phyloP scores from a whole-genome alignment of 2,797 vertebrate species.

The Ataeniobius toweri region DNA sequence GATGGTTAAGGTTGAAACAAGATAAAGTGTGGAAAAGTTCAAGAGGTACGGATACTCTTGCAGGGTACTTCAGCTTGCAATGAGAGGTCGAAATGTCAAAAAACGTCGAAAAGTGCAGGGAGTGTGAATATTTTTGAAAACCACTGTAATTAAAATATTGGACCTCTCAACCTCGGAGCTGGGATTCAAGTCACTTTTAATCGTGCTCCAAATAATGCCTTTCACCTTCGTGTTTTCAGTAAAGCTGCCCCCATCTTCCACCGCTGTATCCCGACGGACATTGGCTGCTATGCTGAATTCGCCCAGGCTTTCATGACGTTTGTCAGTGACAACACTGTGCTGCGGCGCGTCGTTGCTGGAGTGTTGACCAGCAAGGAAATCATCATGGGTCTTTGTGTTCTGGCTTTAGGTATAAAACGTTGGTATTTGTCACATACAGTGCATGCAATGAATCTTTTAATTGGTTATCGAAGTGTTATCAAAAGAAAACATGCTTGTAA shows the following conservation, averaged over 20 bases:
- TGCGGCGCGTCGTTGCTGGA: constrained; percentile 92
- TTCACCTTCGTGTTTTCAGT: constrained; percentile 50
- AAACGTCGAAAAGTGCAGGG: not conserved
- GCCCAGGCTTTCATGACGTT: constrained; percentile 92
- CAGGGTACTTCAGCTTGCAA: not conserved
- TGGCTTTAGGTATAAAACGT: constrained; percentile 88
- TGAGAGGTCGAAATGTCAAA: not conserved
- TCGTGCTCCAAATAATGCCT: not conserved
- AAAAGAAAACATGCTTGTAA: not conserved
- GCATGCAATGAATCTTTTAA: not conserved
- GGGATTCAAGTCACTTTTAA: not conserved
- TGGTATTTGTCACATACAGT: not conserved
- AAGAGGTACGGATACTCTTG: not conserved
- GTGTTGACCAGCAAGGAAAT: constrained; percentile 99
- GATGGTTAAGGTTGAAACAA: not conserved
- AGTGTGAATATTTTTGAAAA: not conserved
- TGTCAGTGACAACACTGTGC: constrained; percentile 92
- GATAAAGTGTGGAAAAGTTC: not conserved
- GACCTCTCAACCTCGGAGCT: not conserved
- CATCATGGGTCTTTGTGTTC: constrained; percentile 96
- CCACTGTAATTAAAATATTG: not conserved
- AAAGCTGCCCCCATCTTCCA: constrained; percentile 89
- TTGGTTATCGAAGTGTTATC: not conserved
- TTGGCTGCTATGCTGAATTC: constrained; percentile 92
- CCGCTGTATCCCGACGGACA: constrained; percentile 92